Evolutionary conservation across 2,797 vertebrate species (phyloP).

Genomic region (Anguilla anguilla): DNA sequence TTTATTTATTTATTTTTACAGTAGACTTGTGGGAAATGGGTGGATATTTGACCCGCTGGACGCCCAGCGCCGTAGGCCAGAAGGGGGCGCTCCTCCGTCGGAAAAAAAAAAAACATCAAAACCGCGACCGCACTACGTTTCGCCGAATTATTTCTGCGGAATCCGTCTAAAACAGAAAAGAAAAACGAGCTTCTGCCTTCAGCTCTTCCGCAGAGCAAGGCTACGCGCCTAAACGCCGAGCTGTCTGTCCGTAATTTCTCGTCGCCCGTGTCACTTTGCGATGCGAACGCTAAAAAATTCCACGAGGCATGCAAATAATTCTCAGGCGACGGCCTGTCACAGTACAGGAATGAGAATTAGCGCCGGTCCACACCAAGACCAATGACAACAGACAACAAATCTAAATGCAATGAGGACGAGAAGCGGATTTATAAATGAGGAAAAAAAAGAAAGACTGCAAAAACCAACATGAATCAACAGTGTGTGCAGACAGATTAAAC

Average conservation of each 20-base stretch:
- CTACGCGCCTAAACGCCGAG: no score
- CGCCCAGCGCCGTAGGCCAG: neutral
- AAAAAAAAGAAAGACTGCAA: neutral
- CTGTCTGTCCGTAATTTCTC: neutral
- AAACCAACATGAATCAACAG: neutral
- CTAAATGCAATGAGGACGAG: neutral
- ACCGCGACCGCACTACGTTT: neutral
- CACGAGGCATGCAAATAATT: conserved; percentile 2
- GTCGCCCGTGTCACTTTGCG: neutral
- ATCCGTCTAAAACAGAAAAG: neutral
- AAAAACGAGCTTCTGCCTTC: neutral
- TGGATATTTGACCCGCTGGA: no score
- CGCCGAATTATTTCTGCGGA: neutral
- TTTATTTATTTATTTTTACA: conserved; percentile 41
- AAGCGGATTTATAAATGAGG: neutral
- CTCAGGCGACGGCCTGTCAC: conserved; percentile 4
- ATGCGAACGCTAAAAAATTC: conserved; percentile 1
- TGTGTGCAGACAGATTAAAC: neutral
- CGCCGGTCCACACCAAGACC: neutral
- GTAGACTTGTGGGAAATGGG: conserved; percentile 47
- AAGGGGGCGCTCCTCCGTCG: neutral
- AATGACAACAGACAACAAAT: neutral
- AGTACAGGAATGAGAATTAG: neutral
- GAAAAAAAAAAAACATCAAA: neutral
- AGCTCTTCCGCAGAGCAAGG: conserved; percentile 9